Percentiles rank a stretch among this genome's conserved stretches.
Evolutionary conservation across 2,797 vertebrate species (phyloP).

Genomic region (Naso thynnoides): DNA sequence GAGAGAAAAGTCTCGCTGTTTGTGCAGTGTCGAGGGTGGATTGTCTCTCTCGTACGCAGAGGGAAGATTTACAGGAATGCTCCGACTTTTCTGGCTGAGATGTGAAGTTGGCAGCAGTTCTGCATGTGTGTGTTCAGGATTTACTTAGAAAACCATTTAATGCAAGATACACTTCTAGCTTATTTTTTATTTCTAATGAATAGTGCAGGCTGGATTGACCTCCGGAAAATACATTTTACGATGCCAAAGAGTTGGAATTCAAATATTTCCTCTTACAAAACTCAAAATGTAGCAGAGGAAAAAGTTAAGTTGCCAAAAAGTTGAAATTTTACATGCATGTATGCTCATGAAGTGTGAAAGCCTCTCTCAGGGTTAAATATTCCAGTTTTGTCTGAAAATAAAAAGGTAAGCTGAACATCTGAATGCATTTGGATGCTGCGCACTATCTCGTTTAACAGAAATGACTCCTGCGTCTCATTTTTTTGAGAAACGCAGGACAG

Average conservation of each 20-base stretch:
- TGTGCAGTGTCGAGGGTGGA: conserved; percentile 20
- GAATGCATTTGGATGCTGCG: background rate
- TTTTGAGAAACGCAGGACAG: background rate
- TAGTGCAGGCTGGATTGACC: conserved; percentile 1
- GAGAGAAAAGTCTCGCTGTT: conserved; percentile 23
- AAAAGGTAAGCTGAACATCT: background rate
- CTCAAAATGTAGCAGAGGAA: background rate
- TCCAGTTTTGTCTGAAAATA: background rate
- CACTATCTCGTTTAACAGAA: conserved; percentile 3
- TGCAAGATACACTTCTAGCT: background rate
- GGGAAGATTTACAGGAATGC: conserved; percentile 30
- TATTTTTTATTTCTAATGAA: conserved; percentile 9
- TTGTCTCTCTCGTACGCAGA: background rate
- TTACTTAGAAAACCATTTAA: conserved; percentile 18
- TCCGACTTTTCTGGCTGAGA: conserved; percentile 26
- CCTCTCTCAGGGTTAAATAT: background rate
- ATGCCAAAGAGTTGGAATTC: conserved; percentile 1
- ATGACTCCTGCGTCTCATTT: background rate
- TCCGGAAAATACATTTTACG: conserved; percentile 9
- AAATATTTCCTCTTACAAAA: conserved; percentile 1
- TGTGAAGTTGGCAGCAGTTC: conserved; percentile 17
- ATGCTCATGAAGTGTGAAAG: background rate
- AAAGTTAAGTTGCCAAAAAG: background rate
- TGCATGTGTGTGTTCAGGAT: conserved; percentile 3
- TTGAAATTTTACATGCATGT: background rate